Evolutionary conservation across 2,797 vertebrate genomes (phyloP), one percentile per base, ranked within the genome.

Genomic region (Caiman crocodilus): DNA sequence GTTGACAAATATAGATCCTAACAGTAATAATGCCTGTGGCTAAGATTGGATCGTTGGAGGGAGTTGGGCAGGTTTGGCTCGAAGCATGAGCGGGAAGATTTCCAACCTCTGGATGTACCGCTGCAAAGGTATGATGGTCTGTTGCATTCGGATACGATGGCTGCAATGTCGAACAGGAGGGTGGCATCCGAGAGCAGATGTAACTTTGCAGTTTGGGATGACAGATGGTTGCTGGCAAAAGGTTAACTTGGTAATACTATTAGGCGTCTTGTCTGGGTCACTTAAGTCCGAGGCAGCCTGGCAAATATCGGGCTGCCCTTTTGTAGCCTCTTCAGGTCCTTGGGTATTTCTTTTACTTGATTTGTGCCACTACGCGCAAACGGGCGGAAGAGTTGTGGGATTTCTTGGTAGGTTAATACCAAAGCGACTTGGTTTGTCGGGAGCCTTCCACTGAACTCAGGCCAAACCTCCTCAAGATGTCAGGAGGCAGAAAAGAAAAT

Each of bases 391-490:
- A 56, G 76, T 6, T 18, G 76, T 81, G 79, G 20, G 13, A 42
- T 61, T 80, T 21, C 76, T 55, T 77, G 83, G 85, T 84, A 76
- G 67, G 85, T 71, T 91, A 88, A 87, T 90, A 5, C 55, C 15
- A 87, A 88, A 35, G 42, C 14, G 75, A 71, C 83, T 61, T 79
- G 16, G 74, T 75, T 90, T 30, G 42, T 10, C 2, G 63, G 50
- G 79, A 71, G 78, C 60, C 92, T 93, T 91, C 5, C 15, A 50
- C 84, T 88, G 94, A 83, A 77, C 95, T 85, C 73, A 93, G 89
- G 76, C 32, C 79, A 92, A 56, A 79, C 79, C 60, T 92, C 96
- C 90, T 92, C 84, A 78, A 85, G 57, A 77, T 4, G 16, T 59
- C 63, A 57, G 5, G 75, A 76, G 20, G 25, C 58, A 5, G 20